Evolutionary conservation across 2,888 invertebrate species (phyloP).

Genomic region (Stomorhina lunata): DNA sequence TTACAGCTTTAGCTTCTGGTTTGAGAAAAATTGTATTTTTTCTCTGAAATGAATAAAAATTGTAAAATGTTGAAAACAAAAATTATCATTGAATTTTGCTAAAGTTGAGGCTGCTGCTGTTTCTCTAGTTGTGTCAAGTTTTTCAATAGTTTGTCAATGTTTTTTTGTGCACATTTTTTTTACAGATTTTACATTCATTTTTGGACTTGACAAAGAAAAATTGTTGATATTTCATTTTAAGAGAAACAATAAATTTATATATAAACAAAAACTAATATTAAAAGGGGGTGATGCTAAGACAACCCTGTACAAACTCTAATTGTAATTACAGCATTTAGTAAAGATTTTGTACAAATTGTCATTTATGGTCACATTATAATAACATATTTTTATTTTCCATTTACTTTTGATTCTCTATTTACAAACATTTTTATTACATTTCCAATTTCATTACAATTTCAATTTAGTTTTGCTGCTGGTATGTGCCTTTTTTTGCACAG

Average conservation of each 20-base stretch:
- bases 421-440: slow-evolving; percentile 63
- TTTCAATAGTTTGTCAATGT: slow-evolving; percentile 58
- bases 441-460: slow-evolving; percentile 64
- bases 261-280: slow-evolving; percentile 28
- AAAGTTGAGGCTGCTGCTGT: too few relatives aligned
- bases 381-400: slow-evolving; percentile 40
- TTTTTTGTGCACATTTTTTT: slow-evolving; percentile 20
- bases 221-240: slow-evolving; percentile 51
- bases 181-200: too few relatives aligned
- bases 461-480: slow-evolving; percentile 49
- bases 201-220: slow-evolving; percentile 47
- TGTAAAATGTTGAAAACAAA: not conserved
- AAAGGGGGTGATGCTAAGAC: not conserved
- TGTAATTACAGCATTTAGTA: slow-evolving; percentile 46
- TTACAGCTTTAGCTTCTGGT: slow-evolving; percentile 4
- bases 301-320: slow-evolving; percentile 16
- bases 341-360: slow-evolving; percentile 62
- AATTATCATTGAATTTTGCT: slow-evolving; percentile 35
- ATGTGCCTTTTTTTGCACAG: slow-evolving; percentile 32
- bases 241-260: slow-evolving; percentile 52
- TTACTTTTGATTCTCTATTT: slow-evolving; percentile 24
- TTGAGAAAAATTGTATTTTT: slow-evolving; percentile 16
- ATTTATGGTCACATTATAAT: slow-evolving; percentile 63
- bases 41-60: slow-evolving; percentile 20
- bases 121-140: not conserved